Percentiles rank a stretch among this genome's conserved stretches.
These are phyloP conservation scores for Liodrosophila aerea DNA, from an alignment of 2,888 invertebrate genomes.

Conservation along the genomic window DNA sequence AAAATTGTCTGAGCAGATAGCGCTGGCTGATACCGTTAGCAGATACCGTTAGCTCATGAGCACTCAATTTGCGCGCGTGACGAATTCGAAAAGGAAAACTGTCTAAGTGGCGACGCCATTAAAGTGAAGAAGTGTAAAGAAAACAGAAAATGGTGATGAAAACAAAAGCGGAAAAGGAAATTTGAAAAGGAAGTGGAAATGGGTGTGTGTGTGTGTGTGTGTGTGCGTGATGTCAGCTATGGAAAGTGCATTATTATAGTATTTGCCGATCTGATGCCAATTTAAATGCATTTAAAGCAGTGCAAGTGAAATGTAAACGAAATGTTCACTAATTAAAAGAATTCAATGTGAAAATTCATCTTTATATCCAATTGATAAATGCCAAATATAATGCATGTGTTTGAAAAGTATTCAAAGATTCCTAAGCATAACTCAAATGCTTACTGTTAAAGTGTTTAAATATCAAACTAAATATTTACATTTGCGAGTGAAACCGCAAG, in stretches of 20 bases:
- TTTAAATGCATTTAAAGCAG: too few species aligned
- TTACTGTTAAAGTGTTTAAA: conserved; percentile 3
- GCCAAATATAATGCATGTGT: too few species aligned
- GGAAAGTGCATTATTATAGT: too few species aligned
- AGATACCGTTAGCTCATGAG: conserved; percentile 24
- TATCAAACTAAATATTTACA: background rate
- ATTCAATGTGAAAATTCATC: too few species aligned
- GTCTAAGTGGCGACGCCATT: conserved; percentile 1
- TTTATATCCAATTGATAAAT: too few species aligned
- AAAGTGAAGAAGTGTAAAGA: background rate
- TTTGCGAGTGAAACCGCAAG: conserved; percentile 7
- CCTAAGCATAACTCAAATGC: background rate
- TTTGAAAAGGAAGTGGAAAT: conserved; percentile 4
- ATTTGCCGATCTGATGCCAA: too few species aligned
- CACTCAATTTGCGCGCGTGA: conserved; percentile 27
- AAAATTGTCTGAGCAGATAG: conserved; percentile 9
- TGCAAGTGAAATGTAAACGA: too few species aligned
- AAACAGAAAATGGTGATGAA: background rate
- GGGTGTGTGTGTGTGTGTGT: too few species aligned
- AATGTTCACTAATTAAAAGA: too few species aligned
- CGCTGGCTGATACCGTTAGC: conserved; percentile 3
- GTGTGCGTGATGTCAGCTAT: too few species aligned
- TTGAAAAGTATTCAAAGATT: background rate
- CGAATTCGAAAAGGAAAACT: conserved; percentile 13
- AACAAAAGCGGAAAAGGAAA: conserved; percentile 3